Base-by-base conservation (phyloP, 2,888 invertebrate genomes). In the Crepidodera aurea region DNA sequence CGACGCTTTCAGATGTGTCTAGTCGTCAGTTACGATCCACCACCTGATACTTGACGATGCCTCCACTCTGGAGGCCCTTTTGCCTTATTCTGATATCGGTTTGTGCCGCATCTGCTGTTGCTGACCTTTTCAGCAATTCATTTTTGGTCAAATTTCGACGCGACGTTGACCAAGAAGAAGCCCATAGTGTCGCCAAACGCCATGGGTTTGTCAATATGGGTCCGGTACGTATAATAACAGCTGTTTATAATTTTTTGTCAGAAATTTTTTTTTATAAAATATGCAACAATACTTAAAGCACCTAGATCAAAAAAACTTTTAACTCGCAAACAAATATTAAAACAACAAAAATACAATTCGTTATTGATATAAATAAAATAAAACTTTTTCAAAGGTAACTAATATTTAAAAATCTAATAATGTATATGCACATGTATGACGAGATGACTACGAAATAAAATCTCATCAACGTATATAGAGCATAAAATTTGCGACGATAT, bases 131-230 rank as follows among this genome's bases (percentile, higher is more conserved):
- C 85, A 98, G 97, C 80, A 98, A 97, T 83, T 92, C 94, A 59
- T 98, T 98, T 86, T 87, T 95, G 80, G 97, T 98, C 74, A 88
- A 91, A 74, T 90, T 97, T 83, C 89, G 89, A 78, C 86, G 91
- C 71, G 90, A 91, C 66, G 88, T 92, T 64, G 89, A 89, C 61
- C 88, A 87, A 72, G 85, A 88, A 15, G 85, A 91, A 76, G 98
- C 95, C 53, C 90, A 90, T 78, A 82, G 85, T 71, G 87, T 98
- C 68, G 98, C 98, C 64, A 84, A 86, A 69, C 87, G 91, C 77
- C 93, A 96, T 81, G 98, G 98, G 78, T 98, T 98, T 85, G 89
- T 93, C 78, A 96, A 92, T 83, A 86, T 96, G 72, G 95, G 96
- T 80, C 90, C 95, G 88, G 98, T 98, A 83, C 91, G 94, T 88